phyloP scores from a whole-genome alignment of 2,888 invertebrate genomes.

The Lasioglossum marginatum region DNA sequence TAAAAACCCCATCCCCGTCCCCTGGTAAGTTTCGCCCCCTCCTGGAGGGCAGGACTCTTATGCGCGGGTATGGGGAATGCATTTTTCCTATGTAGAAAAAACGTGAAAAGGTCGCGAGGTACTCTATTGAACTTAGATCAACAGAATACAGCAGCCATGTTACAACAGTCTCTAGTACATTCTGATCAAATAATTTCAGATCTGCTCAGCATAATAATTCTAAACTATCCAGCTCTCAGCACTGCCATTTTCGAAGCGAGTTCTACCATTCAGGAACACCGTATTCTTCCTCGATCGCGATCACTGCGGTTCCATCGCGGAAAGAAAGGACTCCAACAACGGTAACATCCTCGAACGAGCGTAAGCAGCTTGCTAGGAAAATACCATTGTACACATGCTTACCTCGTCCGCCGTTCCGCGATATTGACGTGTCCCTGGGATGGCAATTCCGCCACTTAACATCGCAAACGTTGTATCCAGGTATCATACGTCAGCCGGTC shows the following conservation, averaged over 20 bases:
- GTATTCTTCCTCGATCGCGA: not conserved
- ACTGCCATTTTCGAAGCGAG: not conserved
- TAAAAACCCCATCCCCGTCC: too few species aligned
- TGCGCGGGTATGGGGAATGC: too few species aligned
- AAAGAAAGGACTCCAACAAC: not conserved
- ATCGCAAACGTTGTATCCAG: constrained; percentile 32
- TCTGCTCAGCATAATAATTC: not conserved
- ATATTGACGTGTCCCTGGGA: not conserved
- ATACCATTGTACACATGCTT: constrained; percentile 9
- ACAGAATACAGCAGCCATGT: not conserved
- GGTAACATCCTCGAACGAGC: constrained; percentile 21
- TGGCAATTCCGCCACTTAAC: constrained; percentile 53
- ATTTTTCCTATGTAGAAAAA: too few species aligned
- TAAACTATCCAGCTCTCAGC: not conserved
- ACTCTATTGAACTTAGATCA: not conserved
- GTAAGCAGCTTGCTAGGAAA: constrained; percentile 19
- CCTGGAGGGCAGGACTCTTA: too few species aligned
- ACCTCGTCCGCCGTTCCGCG: constrained; percentile 4
- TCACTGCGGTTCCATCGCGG: not conserved
- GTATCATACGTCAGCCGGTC: constrained; percentile 19
- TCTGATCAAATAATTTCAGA: not conserved
- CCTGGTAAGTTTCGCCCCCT: too few species aligned
- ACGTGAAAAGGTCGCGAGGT: too few species aligned
- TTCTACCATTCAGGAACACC: not conserved
- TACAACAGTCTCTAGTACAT: not conserved